Evolutionary conservation across 92 coral and sea anemone genomes (phyloP), one percentile per base, ranked within the genome.

Genomic region (Desmophyllum pertusum): DNA sequence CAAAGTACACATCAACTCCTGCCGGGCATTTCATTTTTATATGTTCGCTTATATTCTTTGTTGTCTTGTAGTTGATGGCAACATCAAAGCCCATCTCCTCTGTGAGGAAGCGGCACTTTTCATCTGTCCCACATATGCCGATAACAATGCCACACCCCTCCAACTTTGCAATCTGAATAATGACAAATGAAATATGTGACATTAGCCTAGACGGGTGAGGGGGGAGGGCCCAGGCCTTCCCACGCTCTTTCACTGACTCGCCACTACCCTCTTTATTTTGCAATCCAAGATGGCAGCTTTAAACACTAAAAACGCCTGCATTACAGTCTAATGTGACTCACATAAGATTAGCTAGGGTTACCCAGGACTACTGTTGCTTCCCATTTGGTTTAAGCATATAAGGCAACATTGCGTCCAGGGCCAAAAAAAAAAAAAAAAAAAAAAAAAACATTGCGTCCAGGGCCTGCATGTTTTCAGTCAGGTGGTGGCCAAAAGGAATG

Each of bases 51-150:
- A 93, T 81, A 52, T 84, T 78, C 46, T 73, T 62, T 35, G 86
- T 78, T 55, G 95, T 91, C 87, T 91, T 95, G 82, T 95, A 95
- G 90, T 95, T 95, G 82, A 95, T 89, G 40, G 97, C 93, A 36
- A 41, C 87, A 83, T 95, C 98, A 88, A 95, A 95, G 36, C 97
- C 92, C 78, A 93, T 70, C 70, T 95, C 97, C 65, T 89, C 83
- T 73, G 81, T 81, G 46, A 95, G 81, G 81, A 89, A 89, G 45
- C 53, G 25, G 59, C 98, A 90, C 64, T 95, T 95, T 65, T 95
- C 97, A 73, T 93, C 98, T 77, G 96, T 81, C 2, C 98, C 98
- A 95, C 98, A 95, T 50, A 91, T 93, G 6, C 98, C 98, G 69
- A 95, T 79, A 14, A 95, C 92, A 78, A 68, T 78, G 29, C 97